Evolutionary conservation across 2,797 vertebrate genomes (phyloP).

Genomic region (Melanotaenia maccullochi): DNA sequence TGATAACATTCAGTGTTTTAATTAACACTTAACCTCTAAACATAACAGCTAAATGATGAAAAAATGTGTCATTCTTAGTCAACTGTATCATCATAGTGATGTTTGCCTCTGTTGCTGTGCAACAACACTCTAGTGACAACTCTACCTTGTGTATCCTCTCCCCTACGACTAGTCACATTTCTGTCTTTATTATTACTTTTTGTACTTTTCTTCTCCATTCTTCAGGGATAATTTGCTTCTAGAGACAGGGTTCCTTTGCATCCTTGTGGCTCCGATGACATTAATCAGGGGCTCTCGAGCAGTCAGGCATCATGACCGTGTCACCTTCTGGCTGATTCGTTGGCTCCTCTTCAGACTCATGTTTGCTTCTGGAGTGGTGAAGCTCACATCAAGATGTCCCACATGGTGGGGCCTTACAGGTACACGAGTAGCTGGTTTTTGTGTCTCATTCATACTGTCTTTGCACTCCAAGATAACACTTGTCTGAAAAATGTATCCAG

Average conservation of each 20-base stretch:
- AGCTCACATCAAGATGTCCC: conserved; percentile 94
- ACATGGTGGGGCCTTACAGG: conserved; percentile 98
- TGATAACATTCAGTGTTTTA: not conserved
- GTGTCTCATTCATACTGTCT: not conserved
- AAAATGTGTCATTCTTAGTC: conserved; percentile 1
- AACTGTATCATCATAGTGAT: conserved; percentile 7
- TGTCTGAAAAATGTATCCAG: not conserved
- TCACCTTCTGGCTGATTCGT: conserved; percentile 92
- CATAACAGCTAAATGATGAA: conserved; percentile 8
- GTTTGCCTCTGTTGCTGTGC: conserved; percentile 30
- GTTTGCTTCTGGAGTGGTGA: conserved; percentile 95
- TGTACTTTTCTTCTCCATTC: not conserved
- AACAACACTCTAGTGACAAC: not conserved
- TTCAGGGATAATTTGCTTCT: conserved; percentile 92
- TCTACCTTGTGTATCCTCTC: not conserved
- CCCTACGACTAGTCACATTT: not conserved
- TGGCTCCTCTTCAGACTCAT: conserved; percentile 97
- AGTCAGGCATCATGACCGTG: conserved; percentile 77
- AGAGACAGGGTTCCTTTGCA: conserved; percentile 90
- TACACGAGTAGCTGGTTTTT: conserved; percentile 47
- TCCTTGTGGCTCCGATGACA: conserved; percentile 89
- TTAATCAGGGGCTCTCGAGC: conserved; percentile 64
- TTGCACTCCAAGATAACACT: not conserved
- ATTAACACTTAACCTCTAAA: conserved; percentile 18
- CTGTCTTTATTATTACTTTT: not conserved